phyloP scores from a whole-genome alignment of 2,888 invertebrate species.

The Corbicula japonica region DNA sequence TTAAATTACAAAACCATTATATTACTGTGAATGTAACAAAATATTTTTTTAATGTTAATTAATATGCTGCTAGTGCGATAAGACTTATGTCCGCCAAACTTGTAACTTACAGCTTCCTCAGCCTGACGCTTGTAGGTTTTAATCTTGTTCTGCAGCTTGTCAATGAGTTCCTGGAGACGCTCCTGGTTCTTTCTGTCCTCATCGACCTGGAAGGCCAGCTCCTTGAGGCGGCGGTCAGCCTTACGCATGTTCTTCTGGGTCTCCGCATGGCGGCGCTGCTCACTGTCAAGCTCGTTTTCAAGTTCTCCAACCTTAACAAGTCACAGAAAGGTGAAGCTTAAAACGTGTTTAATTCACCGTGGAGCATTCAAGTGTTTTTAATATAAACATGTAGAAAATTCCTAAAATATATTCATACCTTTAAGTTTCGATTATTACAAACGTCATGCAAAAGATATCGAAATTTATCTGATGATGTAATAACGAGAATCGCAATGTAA shows the following conservation, averaged over 20 bases:
- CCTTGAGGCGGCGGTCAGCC: constrained; percentile 98
- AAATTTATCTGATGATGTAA: too few species aligned
- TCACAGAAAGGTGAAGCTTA: too few species aligned
- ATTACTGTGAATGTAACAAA: background rate
- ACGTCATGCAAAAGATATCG: too few species aligned
- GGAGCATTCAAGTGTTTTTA: too few species aligned
- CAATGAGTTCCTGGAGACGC: constrained; percentile 99
- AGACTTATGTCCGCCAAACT: too few species aligned
- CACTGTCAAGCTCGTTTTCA: constrained; percentile 96
- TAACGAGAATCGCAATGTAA: too few species aligned
- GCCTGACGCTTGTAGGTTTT: constrained; percentile 99
- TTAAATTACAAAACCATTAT: background rate
- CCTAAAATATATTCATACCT: too few species aligned
- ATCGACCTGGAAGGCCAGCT: constrained; percentile 92
- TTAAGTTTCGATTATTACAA: too few species aligned
- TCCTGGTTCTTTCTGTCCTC: constrained; percentile 99
- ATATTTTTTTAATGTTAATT: too few species aligned
- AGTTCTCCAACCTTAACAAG: constrained; percentile 84
- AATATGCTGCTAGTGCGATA: too few species aligned
- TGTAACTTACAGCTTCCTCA: constrained; percentile 93
- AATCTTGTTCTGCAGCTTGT: constrained; percentile 99
- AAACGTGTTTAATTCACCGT: too few species aligned
- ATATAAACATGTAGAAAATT: too few species aligned
- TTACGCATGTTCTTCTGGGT: constrained; percentile 99
- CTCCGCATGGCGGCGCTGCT: constrained; percentile 99